A percentile compares a stretch with the other conserved stretches of the same genome.
These are phyloP conservation scores for Dicranocentrus wangi DNA, from an alignment of 2,888 invertebrate species.

Conservation along the genomic window DNA sequence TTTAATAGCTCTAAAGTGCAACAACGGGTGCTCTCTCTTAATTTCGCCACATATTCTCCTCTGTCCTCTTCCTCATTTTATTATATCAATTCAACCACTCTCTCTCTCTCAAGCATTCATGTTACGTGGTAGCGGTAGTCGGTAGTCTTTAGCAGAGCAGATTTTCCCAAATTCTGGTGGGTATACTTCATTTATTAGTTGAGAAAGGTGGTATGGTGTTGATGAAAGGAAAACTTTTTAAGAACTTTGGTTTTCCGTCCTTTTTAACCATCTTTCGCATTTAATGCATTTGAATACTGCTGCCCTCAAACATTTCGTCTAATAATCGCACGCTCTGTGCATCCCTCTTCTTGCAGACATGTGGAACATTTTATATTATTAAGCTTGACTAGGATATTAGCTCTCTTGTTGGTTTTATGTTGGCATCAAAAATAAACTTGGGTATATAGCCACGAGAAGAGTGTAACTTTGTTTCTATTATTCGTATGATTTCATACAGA, in stretches of 20 bases:
- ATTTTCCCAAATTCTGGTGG: conserved; percentile 18
- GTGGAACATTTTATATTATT: too few relatives aligned
- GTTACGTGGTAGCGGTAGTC: neutral
- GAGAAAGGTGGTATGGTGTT: neutral
- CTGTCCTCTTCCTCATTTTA: conserved; percentile 30
- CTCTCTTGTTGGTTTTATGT: too few relatives aligned
- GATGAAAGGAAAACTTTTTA: conserved; percentile 47
- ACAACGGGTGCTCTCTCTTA: conserved; percentile 49
- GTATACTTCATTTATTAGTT: conserved; percentile 33
- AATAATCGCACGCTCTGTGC: neutral
- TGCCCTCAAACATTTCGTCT: neutral
- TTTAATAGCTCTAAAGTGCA: conserved; percentile 55
- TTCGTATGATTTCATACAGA: too few relatives aligned
- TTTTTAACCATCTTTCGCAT: conserved; percentile 11
- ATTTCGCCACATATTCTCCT: conserved; percentile 61
- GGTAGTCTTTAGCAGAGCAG: neutral
- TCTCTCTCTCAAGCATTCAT: neutral
- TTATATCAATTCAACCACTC: conserved; percentile 23
- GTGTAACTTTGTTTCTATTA: too few relatives aligned
- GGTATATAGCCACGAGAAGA: too few relatives aligned
- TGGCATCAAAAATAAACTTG: too few relatives aligned
- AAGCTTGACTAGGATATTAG: too few relatives aligned
- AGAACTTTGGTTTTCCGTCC: conserved; percentile 44
- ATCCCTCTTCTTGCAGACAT: neutral
- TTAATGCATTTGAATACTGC: conserved; percentile 1